Conservation (phyloP, 2,888 invertebrate species). For the Thera obeliscata region DNA sequence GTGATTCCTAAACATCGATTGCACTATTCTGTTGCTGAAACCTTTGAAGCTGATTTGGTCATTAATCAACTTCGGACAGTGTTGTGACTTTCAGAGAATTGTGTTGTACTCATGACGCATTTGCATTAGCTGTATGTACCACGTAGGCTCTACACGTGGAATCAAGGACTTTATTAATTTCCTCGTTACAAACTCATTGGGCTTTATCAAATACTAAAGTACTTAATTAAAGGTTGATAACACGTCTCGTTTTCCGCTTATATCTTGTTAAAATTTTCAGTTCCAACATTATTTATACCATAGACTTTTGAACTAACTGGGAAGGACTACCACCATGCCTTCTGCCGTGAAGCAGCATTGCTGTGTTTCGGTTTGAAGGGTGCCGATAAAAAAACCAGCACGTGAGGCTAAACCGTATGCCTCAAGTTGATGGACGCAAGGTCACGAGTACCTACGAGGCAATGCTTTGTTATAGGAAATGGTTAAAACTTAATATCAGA, state of each 20-base stretch:
- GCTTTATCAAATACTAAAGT: slow-evolving; percentile 8
- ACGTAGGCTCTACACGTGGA: slow-evolving; percentile 9
- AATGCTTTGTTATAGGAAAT: too few relatives aligned
- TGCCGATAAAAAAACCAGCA: too few relatives aligned
- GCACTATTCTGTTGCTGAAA: slow-evolving; percentile 2
- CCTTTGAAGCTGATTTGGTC: slow-evolving; percentile 3
- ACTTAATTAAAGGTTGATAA: slow-evolving; percentile 1
- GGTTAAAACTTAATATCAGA: too few relatives aligned
- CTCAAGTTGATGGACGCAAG: too few relatives aligned
- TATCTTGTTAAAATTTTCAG: too few relatives aligned
- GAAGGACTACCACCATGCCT: too few relatives aligned
- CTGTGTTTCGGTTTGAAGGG: too few relatives aligned
- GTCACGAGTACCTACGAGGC: too few relatives aligned
- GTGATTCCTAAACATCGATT: neutral
- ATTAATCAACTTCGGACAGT: slow-evolving; percentile 20
- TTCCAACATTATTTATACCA: too few relatives aligned
- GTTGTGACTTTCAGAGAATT: slow-evolving; percentile 20
- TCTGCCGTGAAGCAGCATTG: too few relatives aligned
- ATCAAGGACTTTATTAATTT: slow-evolving; percentile 11
- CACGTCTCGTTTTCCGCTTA: neutral
- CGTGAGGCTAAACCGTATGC: too few relatives aligned
- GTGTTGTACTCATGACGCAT: slow-evolving; percentile 19
- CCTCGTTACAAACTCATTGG: slow-evolving; percentile 6
- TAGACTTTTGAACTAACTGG: too few relatives aligned
- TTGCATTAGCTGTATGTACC: neutral